Evolutionary conservation across 2,113 vertebrate species (phyloP), one percentile per base, ranked within the genome.

Genomic region (Syngnathus floridae): DNA sequence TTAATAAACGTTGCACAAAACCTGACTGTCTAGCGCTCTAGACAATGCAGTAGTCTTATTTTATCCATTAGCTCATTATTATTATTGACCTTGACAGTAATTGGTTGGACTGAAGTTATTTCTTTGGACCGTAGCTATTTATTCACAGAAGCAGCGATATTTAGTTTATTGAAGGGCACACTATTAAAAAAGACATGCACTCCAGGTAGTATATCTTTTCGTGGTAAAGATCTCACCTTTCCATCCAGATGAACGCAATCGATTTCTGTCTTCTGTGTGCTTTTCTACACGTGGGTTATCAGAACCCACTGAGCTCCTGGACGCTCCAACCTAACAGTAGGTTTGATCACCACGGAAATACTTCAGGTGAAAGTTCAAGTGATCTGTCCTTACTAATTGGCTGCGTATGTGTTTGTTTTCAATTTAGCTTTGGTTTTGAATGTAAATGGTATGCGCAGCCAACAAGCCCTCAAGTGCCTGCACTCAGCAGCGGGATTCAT

Each of bases 401-500:
- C 26, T 31, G 26, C 3, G 4, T 62, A n/a, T 69, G 36, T 69
- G 35, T 36, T 58, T 19, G 0, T 11, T 49, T 49, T 17, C 17
- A 22, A 46, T 64, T 36, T 71, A 89, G 88, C 76, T 73, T 58
- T 88, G 58, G 79, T 89, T n/a, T 35, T 86, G 74, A 72, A 85
- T 1, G 82, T 86, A 65, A 58, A 80, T 11, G 86, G 83, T 35
- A 21, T 41, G 3, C 0, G 11, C 60, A 65, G 66, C 40, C 65
- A 73, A 12, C 68, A 71, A 3, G 38, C 62, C 0, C 35, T 89
- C 59, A 83, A 51, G 62, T 89, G 88, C 58, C 21, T 85, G 51
- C 70, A 72, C 45, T 41, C 16, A 0, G 59, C 59, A 8, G 58
- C 71, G 41, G 73, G 73, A n/a, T 17, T 31, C 16, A 7, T 2